Base-by-base conservation (phyloP, 2,797 vertebrate species). In the Halcyon leucocephala region DNA sequence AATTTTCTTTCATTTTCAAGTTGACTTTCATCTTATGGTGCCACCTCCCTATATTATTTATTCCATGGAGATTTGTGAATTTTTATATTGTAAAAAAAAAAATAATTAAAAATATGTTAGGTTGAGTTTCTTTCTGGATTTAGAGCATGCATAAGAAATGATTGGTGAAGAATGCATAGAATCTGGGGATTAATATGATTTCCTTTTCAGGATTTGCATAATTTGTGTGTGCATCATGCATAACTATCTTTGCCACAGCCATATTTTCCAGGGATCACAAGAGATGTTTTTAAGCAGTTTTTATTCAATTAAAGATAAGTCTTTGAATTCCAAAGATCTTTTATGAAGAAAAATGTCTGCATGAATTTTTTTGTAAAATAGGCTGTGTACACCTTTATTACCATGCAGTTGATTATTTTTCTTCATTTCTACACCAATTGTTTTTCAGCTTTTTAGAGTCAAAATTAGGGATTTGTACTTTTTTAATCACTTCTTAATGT, bases 161-260 rank as follows among this genome's bases (percentile, higher is more conserved):
- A 77, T 70, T 70, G 42, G 18, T 37, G 67, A 87, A 86, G 82
- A 89, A 80, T 54, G 18, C 22, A 19, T 29, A 74, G 61, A 78
- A 78, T 78, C 41, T 60, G n/a, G 13, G 42, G 28, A 86, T 95
- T 94, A 92, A 51, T 82, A 55, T n/a, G 11, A 57, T 86, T 86
- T 82, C 17, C 8, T 74, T 46, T 81, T 87, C 5, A 54, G 44
- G 86, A 95, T 95, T 93, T 93, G 49, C 72, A 51, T 91, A 67
- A 82, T 39, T 61, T 89, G 21, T 9, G 89, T 77, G 8, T 44
- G 24, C 4, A 1, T 91, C n/a, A 33, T 69, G n/a, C 29, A 22
- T 61, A 85, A 57, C 31, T 80, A 10, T 62, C 49, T 91, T 89
- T 87, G 20, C 64, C 12, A 22, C 37, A 85, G 44, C 9, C 35